Conservation (phyloP, 2,113 vertebrate species). For the Solenodon paradoxus region DNA sequence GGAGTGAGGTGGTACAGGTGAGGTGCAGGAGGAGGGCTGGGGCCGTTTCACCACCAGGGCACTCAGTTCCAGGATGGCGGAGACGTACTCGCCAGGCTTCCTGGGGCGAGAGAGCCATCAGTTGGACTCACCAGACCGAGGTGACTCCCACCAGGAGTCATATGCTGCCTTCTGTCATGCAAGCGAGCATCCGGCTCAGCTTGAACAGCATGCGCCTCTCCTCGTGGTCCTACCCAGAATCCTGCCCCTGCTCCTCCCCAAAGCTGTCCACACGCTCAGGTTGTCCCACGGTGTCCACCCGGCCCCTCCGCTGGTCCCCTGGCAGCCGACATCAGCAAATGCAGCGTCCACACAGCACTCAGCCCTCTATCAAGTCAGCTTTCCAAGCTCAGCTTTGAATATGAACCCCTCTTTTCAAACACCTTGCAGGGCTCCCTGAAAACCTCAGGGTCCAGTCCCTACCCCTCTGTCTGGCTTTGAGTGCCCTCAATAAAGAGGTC, state of each 20-base stretch:
- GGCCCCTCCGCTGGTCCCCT: neutral
- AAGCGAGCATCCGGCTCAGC: neutral
- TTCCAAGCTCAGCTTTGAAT: neutral
- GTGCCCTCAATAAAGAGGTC: neutral
- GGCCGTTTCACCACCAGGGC: conserved; percentile 82
- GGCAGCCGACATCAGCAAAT: neutral
- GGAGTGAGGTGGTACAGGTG: conserved; percentile 82
- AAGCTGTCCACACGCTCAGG: neutral
- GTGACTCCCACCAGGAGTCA: no score
- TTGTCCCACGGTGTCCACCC: no score
- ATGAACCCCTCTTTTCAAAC: neutral
- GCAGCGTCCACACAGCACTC: no score
- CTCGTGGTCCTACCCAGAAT: neutral
- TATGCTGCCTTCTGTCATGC: no score
- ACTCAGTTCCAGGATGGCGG: conserved; percentile 88
- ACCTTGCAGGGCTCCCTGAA: neutral
- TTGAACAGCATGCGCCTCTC: no score
- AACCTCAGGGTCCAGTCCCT: neutral
- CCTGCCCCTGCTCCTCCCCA: neutral
- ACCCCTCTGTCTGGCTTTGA: no score
- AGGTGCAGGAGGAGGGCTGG: conserved; percentile 50
- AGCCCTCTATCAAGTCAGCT: neutral
- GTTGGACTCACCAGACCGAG: accelerated
- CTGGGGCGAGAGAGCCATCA: conserved; percentile 67
- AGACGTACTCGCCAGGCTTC: conserved; percentile 84